Conservation (phyloP, 53 echinoderm and acorn worm genomes). For the Luidia sarsii region DNA sequence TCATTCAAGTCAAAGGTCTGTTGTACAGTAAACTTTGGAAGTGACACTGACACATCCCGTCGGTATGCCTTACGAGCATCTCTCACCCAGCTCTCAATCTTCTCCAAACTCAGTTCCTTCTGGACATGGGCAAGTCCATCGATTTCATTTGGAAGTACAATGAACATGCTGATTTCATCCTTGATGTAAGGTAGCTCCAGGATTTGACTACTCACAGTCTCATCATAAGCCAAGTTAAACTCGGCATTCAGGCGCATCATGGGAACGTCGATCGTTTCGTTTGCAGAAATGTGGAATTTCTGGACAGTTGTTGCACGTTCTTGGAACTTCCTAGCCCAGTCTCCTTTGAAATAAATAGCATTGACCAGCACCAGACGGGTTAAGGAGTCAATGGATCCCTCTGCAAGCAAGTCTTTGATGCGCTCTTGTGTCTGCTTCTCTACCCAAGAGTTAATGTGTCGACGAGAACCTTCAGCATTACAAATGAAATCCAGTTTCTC, state of each 20-base stretch:
- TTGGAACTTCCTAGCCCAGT: constrained; percentile 72
- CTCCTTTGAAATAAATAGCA: constrained; percentile 90
- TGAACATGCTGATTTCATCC: constrained; percentile 59
- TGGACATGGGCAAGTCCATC: constrained; percentile 54
- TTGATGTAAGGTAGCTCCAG: constrained; percentile 46
- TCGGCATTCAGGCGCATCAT: constrained; percentile 72
- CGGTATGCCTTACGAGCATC: background rate
- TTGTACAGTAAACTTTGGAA: constrained; percentile 36
- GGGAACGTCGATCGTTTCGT: constrained; percentile 38
- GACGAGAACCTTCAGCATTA: constrained; percentile 37
- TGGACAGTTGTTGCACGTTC: constrained; percentile 27
- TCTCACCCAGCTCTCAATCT: constrained; percentile 8
- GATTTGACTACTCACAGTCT: constrained; percentile 5
- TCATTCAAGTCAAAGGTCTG: constrained; percentile 53
- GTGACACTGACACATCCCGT: background rate
- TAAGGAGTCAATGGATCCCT: constrained; percentile 55
- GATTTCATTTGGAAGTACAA: constrained; percentile 50
- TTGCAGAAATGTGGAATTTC: constrained; percentile 56
- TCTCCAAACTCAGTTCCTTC: constrained; percentile 20
- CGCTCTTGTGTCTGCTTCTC: constrained; percentile 73
- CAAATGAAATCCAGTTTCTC: constrained; percentile 34
- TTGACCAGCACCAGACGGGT: constrained; percentile 82
- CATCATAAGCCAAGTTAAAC: constrained; percentile 39
- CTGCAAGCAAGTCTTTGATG: constrained; percentile 68
- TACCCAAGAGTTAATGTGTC: constrained; percentile 82